Base-by-base conservation (phyloP, 2,797 vertebrate species). In the Hafferia zeledoni region DNA sequence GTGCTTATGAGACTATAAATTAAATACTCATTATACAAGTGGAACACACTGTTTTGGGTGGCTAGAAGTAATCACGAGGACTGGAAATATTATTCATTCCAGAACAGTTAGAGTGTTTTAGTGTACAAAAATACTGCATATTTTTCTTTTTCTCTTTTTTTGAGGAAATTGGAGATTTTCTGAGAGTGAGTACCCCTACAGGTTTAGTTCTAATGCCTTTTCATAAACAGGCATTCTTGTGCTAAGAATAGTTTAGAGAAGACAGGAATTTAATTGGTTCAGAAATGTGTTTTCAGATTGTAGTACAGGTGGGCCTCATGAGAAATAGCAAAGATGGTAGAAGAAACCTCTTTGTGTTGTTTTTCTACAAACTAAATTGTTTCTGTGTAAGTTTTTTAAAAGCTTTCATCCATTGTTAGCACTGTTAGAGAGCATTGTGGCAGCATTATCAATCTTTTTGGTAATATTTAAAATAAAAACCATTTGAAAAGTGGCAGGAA, bases 21-120 rank as follows among this genome's bases (percentile, higher is more conserved):
- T 88, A 94, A 91, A 90, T 91, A 28, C 80, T 94, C 10, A 20
- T 94, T 94, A 91, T 83, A 72, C 25, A 93, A 93, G 80, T 72
- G 83, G 90, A 93, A 88, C 83, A 88, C 2, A 0, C 65, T 88
- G 57, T 30, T 93, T 93, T 71, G 37, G 27, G 69, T 81, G 78
- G 47, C 83, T 88, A 86, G 93, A 93, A 94, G 93, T 94, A 89
- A 95, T 90, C 55, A 19, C 27, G 69, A 88, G 46, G 57, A 78
- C 22, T 94, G 65, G 82, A 83, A 96, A 90, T 81, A n/a, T 86
- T 94, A 55, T 55, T 75, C 23, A 76, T 70, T 88, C 50, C 39
- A 83, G 61, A 94, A 76, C 14, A 76, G 39, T 88, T 94, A 16
- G 35, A 74, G 30, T 86, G 35, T 30, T 87, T 88, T 68, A 64